These are phyloP conservation scores for Callionymus lyra DNA, from an alignment of 2,113 vertebrate species.

Conservation along the genomic window DNA sequence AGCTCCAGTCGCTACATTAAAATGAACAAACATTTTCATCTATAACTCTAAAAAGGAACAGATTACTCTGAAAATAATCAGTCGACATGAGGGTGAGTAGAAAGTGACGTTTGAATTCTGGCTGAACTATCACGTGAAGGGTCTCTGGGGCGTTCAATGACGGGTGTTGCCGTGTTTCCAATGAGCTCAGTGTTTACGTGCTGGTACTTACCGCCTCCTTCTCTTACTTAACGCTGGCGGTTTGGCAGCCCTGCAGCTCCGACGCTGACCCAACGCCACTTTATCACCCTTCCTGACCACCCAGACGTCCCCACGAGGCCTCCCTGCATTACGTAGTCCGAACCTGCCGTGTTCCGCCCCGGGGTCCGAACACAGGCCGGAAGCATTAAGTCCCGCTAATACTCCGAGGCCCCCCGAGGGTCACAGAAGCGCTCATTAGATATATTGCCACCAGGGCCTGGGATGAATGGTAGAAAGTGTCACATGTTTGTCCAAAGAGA, in stretches of 20 bases:
- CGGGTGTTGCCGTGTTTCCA: too few relatives aligned
- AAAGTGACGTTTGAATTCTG: too few relatives aligned
- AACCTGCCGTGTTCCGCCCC: constrained; percentile 40
- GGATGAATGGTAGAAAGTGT: constrained; percentile 51
- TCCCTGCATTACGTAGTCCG: constrained; percentile 28
- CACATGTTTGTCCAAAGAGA: constrained; percentile 56
- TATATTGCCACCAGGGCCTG: constrained; percentile 30
- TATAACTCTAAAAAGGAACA: too few relatives aligned
- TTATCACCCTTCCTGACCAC: constrained; percentile 57
- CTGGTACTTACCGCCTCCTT: neutral
- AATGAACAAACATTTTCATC: too few relatives aligned
- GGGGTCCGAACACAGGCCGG: constrained; percentile 37
- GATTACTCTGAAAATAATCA: too few relatives aligned
- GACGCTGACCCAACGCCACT: constrained; percentile 35
- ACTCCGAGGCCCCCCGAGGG: constrained; percentile 41
- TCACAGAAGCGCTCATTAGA: constrained; percentile 45
- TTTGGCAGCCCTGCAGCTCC: constrained; percentile 24
- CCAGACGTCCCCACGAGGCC: constrained; percentile 47
- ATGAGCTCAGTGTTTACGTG: too few relatives aligned
- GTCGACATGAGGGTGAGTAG: too few relatives aligned
- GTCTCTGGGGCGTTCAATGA: too few relatives aligned
- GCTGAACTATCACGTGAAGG: too few relatives aligned
- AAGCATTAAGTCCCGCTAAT: constrained; percentile 59
- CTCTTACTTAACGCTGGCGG: constrained; percentile 32
- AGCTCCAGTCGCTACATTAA: too few relatives aligned